Base-by-base conservation (phyloP, 2,888 invertebrate species). In the Chelonus formosanus region DNA sequence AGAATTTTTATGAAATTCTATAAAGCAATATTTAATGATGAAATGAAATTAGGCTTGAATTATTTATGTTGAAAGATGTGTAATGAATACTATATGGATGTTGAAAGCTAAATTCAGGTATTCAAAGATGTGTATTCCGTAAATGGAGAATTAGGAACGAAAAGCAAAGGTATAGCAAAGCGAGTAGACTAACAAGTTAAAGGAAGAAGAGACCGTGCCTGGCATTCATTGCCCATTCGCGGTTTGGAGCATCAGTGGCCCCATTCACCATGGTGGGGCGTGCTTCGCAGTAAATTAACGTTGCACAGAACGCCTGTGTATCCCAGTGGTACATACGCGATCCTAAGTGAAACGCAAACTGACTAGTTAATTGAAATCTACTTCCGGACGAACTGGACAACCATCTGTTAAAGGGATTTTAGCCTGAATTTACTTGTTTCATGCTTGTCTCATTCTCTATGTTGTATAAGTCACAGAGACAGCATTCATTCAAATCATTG, bases 281-380 rank as follows among this genome's bases (percentile, higher is more conserved):
- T 70, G 71, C 67, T 71, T 73, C 65, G 67, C 70, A 71, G 68
- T 70, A 72, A 73, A 74, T 74, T 74, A 74, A 72, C 69, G 60
- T 63, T 71, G 70, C 60, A 71, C 62, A 67, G 63, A 68, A 68
- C 53, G 44, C 43, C 48, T 53, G 63, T 66, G 52, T 53, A 53
- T 61, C 45, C 10, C 61, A 53, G 44, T 20, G 32, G 40, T 53
- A 61, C 53, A 53, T 63, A 68, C 68, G 61, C 67, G 67, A 65
- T 65, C 43, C 58, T 59, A 54, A 69, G 63, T 48, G 58, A 65
- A 67, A 67, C 48, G 58, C 62, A 65, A 67, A 65, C 50, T 67
- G 61, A 61, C 67, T 66, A 45, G 67, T 58, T 67, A 69, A 70
- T 69, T 67, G 70, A 69, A 70, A 68, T 66, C 59, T 65, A 59